Conservation (phyloP, 2,113 vertebrate genomes). For the Corythaixoides concolor region DNA sequence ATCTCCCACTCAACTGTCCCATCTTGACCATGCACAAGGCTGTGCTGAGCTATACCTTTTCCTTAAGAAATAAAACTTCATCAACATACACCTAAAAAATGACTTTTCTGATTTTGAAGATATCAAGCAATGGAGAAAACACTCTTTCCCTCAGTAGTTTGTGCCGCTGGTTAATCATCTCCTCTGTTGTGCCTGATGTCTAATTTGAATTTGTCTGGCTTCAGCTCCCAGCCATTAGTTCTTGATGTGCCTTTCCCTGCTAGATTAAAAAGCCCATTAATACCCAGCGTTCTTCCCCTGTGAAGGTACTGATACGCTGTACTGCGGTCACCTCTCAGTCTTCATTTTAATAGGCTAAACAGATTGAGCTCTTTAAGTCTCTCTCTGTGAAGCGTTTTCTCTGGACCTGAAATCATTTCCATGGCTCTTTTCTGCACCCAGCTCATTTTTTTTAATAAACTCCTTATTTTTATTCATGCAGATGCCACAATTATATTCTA, state of each 20-base stretch:
- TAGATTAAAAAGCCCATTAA: slow-evolving; percentile 68
- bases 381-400: slow-evolving; percentile 48
- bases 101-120: neutral
- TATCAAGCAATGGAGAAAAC: neutral
- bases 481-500: slow-evolving; percentile 24
- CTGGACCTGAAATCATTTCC: slow-evolving; percentile 43
- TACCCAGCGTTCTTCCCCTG: neutral
- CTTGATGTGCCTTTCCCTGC: slow-evolving; percentile 43
- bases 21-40: neutral
- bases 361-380: slow-evolving; percentile 63
- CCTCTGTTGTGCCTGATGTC: slow-evolving; percentile 32
- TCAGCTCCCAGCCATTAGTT: slow-evolving; percentile 59
- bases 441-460: slow-evolving; percentile 51
- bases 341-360: slow-evolving; percentile 64
- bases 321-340: slow-evolving; percentile 55
- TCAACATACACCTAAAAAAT: neutral
- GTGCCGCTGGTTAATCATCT: slow-evolving; percentile 36
- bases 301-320: slow-evolving; percentile 46
- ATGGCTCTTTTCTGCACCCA: slow-evolving; percentile 17
- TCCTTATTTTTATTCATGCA: slow-evolving; percentile 48
- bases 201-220: slow-evolving; percentile 67
- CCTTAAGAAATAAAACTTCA: neutral
- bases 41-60: neutral
- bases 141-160: slow-evolving; percentile 4
- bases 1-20: neutral